A percentile compares a stretch with the other conserved stretches of the same genome.
These are phyloP conservation scores for Cryptoprocta ferox DNA, from an alignment of 2,797 vertebrate genomes.

Conservation along the genomic window DNA sequence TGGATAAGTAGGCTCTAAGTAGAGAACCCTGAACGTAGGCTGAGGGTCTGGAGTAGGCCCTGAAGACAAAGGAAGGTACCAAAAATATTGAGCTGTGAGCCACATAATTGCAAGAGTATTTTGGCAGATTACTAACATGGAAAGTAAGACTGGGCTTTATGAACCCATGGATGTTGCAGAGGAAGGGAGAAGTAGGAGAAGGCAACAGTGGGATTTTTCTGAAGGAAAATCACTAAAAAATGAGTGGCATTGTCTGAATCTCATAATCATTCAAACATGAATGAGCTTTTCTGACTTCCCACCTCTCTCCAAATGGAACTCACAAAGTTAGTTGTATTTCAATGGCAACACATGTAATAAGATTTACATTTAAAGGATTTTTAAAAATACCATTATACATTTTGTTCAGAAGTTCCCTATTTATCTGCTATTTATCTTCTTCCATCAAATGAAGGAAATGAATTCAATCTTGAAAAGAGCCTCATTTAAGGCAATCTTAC, in stretches of 20 bases:
- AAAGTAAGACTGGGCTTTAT: not conserved
- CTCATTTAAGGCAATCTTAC: not conserved
- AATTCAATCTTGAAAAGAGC: not conserved
- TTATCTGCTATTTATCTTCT: not conserved
- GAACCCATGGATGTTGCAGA: not conserved
- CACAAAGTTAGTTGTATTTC: not conserved
- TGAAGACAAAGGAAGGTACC: not conserved
- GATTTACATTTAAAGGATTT: not conserved
- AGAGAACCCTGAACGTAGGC: not conserved
- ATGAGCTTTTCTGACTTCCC: not conserved
- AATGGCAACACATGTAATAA: not conserved
- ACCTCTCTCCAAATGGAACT: not conserved
- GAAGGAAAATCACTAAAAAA: not conserved
- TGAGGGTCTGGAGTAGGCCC: not conserved
- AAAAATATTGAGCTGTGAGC: not conserved
- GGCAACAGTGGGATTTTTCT: not conserved
- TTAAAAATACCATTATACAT: not conserved
- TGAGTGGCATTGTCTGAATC: not conserved
- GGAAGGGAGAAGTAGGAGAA: not conserved
- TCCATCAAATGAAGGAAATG: not conserved
- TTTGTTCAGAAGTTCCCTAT: slow-evolving; percentile 14
- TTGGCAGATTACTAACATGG: not conserved
- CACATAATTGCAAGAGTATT: not conserved
- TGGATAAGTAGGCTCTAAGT: not conserved
- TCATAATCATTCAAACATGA: not conserved